Conservation (phyloP, 2,888 invertebrate genomes). For the Eucera pruinosa region DNA sequence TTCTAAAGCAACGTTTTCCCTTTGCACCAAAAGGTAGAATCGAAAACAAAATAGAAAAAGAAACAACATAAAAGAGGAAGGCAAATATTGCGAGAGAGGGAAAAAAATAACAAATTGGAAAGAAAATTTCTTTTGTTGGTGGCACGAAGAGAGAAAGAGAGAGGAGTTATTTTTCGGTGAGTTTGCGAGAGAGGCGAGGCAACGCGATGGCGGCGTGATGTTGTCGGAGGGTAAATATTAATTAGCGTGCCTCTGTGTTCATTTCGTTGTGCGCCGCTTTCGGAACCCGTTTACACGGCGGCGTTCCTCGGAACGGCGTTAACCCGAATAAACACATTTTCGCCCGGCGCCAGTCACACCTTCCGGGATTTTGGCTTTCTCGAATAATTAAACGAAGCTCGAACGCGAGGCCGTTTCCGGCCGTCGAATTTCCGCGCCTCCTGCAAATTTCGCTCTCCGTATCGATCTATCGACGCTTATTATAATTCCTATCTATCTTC, state of each 20-base stretch:
- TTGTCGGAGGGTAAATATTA: conserved; percentile 83
- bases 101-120: neutral
- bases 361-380: conserved; percentile 67
- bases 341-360: conserved; percentile 68
- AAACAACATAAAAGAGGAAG: no score
- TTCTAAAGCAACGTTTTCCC: no score
- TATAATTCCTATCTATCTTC: neutral
- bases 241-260: conserved; percentile 81
- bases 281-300: conserved; percentile 59
- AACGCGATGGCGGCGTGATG: conserved; percentile 77
- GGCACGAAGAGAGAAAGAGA: neutral
- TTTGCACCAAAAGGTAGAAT: no score
- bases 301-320: conserved; percentile 60
- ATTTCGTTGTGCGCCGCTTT: conserved; percentile 76
- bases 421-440: conserved; percentile 41
- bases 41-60: no score
- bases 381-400: conserved; percentile 67
- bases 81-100: no score
- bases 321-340: conserved; percentile 72
- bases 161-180: conserved; percentile 32
- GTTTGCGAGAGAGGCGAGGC: neutral
- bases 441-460: conserved; percentile 21
- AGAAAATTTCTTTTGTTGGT: neutral
- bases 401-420: conserved; percentile 34
- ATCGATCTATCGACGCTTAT: conserved; percentile 17